Conservation (phyloP, 1,140 invertebrate genomes). For the Drosophila insularis region DNA sequence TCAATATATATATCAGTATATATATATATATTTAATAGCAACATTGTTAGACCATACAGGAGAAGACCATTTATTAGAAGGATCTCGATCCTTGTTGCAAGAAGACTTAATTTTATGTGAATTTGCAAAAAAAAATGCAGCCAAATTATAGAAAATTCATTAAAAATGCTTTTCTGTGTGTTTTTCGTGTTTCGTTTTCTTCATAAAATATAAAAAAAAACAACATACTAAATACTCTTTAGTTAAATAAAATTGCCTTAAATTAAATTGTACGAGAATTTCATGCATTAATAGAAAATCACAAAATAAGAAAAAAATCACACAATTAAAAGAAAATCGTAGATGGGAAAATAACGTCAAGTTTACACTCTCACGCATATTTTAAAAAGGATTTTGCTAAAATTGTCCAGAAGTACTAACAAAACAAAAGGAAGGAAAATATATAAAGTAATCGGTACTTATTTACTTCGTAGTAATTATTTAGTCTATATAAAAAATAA, state of each 20-base stretch:
- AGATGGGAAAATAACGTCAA: not conserved
- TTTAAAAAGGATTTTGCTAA: conserved; percentile 7
- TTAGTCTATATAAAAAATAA: not conserved
- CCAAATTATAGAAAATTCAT: conserved; percentile 2
- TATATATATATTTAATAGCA: no score
- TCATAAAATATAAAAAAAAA: not conserved
- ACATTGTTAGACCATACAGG: no score
- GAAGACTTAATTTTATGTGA: not conserved
- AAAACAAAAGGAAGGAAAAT: not conserved
- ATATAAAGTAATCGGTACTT: not conserved
- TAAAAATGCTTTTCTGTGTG: not conserved
- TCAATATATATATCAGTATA: no score
- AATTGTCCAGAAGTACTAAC: not conserved
- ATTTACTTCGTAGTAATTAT: conserved; percentile 7
- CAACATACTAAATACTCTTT: conserved; percentile 26
- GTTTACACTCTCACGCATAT: conserved; percentile 47
- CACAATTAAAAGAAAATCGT: not conserved
- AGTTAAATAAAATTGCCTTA: conserved; percentile 72
- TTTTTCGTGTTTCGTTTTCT: not conserved
- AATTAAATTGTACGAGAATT: conserved; percentile 65
- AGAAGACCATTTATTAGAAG: no score
- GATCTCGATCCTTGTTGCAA: not conserved
- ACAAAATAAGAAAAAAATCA: conserved; percentile 6
- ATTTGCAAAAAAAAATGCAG: not conserved
- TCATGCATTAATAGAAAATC: conserved; percentile 51